phyloP scores from a whole-genome alignment of 2,888 invertebrate species.

The Disparrhopalites patrizii region DNA sequence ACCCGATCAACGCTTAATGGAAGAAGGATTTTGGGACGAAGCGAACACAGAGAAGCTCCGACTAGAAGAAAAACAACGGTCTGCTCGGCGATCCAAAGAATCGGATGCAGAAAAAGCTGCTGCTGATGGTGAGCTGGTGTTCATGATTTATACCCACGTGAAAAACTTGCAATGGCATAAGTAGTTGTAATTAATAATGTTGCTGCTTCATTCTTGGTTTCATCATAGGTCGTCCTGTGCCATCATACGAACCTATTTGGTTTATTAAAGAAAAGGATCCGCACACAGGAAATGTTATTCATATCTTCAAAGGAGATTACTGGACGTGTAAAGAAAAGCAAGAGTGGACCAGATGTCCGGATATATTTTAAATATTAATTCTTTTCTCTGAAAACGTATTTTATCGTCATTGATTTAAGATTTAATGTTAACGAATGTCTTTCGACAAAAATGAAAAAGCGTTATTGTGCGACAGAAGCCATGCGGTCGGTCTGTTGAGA shows the following conservation, averaged over 20 bases:
- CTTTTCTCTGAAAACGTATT: not conserved
- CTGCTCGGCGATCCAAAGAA: slow-evolving; percentile 71
- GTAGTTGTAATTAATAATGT: not conserved
- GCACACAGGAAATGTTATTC: slow-evolving; percentile 63
- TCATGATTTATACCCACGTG: not conserved
- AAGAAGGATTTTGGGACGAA: slow-evolving; percentile 85
- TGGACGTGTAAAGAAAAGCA: slow-evolving; percentile 85
- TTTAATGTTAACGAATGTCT: no score
- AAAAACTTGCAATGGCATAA: not conserved
- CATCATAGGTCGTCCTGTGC: slow-evolving; percentile 62
- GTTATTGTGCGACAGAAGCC: no score
- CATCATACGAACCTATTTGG: slow-evolving; percentile 79
- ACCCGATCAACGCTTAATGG: slow-evolving; percentile 98
- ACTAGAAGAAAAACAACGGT: slow-evolving; percentile 94
- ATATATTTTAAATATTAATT: slow-evolving; percentile 63
- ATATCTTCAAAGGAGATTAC: slow-evolving; percentile 82
- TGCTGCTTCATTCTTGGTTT: slow-evolving; percentile 18
- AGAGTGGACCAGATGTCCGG: slow-evolving; percentile 88
- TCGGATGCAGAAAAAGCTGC: slow-evolving; percentile 65
- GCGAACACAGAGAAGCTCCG: slow-evolving; percentile 79
- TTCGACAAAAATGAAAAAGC: no score
- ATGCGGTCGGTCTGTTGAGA: no score
- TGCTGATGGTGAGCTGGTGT: slow-evolving; percentile 52
- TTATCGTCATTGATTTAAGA: not conserved
- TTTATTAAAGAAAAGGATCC: slow-evolving; percentile 76